Base-by-base conservation (phyloP, 64 coral and sea anemone genomes). In the Stichodactyla helianthus region DNA sequence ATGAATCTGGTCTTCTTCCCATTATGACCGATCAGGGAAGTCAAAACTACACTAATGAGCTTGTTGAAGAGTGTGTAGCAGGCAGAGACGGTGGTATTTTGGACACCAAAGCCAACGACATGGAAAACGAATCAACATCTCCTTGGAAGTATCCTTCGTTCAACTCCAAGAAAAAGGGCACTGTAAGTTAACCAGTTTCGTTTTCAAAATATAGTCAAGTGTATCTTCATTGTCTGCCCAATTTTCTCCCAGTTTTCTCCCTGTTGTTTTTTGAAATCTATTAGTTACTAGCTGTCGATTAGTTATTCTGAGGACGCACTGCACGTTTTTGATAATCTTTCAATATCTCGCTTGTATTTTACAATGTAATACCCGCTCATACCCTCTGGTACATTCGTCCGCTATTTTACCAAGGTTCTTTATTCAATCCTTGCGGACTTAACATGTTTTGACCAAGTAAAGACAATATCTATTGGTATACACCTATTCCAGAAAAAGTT, bases 61-160 rank as follows among this genome's bases (percentile, higher is more conserved):
- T 60, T 0, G 20, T 20, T 65, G 62, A 65, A 4, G 62, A 65
- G 1, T 65, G 62, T 65, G 62, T 65, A 65, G 62, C 62, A 6
- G 59, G 59, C 5, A 65, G 62, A 65, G 19, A n/a, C 0, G 1
- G 6, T n/a, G 18, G 22, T n/a, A 65, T n/a, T 20, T 22, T 65
- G 62, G 62, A 65, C 62, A 65, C 19, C 5, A 65, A n/a, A 44
- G 35, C 35, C 19, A 65, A n/a, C 19, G 62, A 65, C 19, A 65
- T 65, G 1, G 62, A 65, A n/a, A n/a, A n/a, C 62, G 62, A 65
- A n/a, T 6, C 19, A n/a, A 5, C 62, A 65, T 65, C 62, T n/a
- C 62, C 62, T 22, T 65, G 62, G 62, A 65, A 65, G 62, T 65
- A 65, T 65, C 62, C 62, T 65, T 65, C 62, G 19, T 65, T 65